phyloP scores from a whole-genome alignment of 2,888 invertebrate species.

The Amphipoea oculea region DNA sequence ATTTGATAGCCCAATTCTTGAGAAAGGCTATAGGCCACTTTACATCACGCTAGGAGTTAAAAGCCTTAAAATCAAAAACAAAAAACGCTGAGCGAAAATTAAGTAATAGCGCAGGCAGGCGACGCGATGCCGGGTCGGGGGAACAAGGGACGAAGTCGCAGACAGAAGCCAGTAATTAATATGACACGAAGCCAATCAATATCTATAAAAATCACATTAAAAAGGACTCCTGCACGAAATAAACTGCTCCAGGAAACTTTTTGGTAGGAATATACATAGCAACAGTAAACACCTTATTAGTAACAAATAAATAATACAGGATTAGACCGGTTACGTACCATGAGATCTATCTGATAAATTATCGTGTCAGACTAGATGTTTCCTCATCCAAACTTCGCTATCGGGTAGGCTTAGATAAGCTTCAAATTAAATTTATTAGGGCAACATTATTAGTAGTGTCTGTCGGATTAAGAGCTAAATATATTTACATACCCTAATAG shows the following conservation, averaged over 20 bases:
- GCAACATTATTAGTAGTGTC: slow-evolving; percentile 33
- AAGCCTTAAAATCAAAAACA: too few relatives aligned
- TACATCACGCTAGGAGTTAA: too few relatives aligned
- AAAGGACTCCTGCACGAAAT: not conserved
- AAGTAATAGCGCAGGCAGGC: not conserved
- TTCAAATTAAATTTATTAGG: slow-evolving; percentile 60
- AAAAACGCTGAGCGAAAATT: not conserved
- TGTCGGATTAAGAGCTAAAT: slow-evolving; percentile 29
- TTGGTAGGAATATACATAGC: not conserved
- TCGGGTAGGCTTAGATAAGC: slow-evolving; percentile 60
- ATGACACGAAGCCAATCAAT: not conserved
- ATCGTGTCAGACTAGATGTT: slow-evolving; percentile 46
- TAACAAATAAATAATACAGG: slow-evolving; percentile 1
- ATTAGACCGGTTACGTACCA: slow-evolving; percentile 23
- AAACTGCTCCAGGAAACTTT: not conserved
- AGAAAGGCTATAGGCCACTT: too few relatives aligned
- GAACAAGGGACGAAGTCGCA: too few relatives aligned
- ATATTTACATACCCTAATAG: not conserved
- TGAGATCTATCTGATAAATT: slow-evolving; percentile 63
- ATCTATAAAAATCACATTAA: not conserved
- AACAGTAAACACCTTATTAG: not conserved
- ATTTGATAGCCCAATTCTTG: too few relatives aligned
- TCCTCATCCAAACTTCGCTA: slow-evolving; percentile 53
- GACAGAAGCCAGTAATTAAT: not conserved
- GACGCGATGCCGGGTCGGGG: too few relatives aligned